phyloP scores from a whole-genome alignment of 2,797 vertebrate species.

The Liasis olivaceus region DNA sequence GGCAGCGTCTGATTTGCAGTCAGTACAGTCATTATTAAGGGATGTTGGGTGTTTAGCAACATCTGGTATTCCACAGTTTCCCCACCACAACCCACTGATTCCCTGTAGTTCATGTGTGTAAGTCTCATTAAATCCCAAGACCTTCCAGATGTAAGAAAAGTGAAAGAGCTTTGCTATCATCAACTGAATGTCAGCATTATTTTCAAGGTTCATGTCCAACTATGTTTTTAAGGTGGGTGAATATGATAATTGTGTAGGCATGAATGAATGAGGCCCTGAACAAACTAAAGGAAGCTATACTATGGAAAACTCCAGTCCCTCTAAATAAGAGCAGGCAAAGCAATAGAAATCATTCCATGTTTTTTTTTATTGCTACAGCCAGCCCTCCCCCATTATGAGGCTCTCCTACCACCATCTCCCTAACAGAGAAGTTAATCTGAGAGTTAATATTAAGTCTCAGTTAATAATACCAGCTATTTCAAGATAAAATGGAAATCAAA shows the following conservation, averaged over 20 bases:
- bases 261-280: neutral
- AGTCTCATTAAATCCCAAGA: neutral
- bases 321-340: neutral
- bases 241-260: neutral
- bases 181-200: neutral
- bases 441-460: neutral
- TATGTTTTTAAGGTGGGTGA: neutral
- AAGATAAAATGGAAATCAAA: neutral
- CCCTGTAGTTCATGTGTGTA: neutral
- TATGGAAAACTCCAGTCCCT: neutral
- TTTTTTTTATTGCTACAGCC: slow-evolving; percentile 18
- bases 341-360: neutral
- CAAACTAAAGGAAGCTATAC: neutral
- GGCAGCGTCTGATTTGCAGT: neutral
- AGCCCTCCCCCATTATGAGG: neutral
- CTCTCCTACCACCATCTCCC: neutral
- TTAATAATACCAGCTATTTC: neutral
- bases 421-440: neutral
- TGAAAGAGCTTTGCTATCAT: neutral
- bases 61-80: neutral
- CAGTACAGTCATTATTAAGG: neutral
- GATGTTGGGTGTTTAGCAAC: neutral
- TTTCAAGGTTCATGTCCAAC: neutral
- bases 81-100: neutral
- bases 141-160: neutral